phyloP scores from a whole-genome alignment of 2,888 invertebrate genomes.

The Artemia sinica region DNA sequence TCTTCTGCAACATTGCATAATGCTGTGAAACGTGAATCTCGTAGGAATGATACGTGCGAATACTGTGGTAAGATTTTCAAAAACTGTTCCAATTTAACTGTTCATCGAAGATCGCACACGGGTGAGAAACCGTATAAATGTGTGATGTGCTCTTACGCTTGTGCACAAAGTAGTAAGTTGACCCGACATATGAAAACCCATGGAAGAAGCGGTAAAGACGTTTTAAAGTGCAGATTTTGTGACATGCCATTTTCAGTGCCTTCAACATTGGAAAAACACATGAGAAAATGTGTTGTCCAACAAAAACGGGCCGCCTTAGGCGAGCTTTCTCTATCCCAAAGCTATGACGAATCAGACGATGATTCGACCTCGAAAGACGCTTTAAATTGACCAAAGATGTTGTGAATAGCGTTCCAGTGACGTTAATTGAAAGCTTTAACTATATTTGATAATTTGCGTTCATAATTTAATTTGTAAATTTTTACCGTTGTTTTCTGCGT shows the following conservation, averaged over 20 bases:
- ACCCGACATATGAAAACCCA: constrained; percentile 99
- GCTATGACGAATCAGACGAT: constrained; percentile 6
- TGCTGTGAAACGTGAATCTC: constrained; percentile 38
- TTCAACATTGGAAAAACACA: constrained; percentile 97
- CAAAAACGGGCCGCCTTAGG: constrained; percentile 48
- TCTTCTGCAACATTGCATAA: neutral
- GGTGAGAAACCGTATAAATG: constrained; percentile 99
- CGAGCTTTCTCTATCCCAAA: constrained; percentile 10
- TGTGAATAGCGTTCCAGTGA: neutral
- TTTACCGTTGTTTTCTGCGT: no score
- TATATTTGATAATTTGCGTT: neutral
- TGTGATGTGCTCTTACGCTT: constrained; percentile 93
- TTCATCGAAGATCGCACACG: constrained; percentile 91
- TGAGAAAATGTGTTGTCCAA: constrained; percentile 97
- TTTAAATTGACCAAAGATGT: constrained; percentile 14
- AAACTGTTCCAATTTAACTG: constrained; percentile 95
- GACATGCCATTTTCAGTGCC: constrained; percentile 99
- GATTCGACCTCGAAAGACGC: constrained; percentile 3
- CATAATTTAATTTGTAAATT: no score
- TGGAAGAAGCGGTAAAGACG: constrained; percentile 90
- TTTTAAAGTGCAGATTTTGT: constrained; percentile 95
- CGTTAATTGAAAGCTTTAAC: constrained; percentile 9
- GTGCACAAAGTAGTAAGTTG: constrained; percentile 82
- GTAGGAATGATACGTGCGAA: constrained; percentile 86
- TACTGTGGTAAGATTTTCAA: constrained; percentile 92